Evolutionary conservation across 2,797 vertebrate species (phyloP).

Genomic region (Lindbergichthys nudifrons): DNA sequence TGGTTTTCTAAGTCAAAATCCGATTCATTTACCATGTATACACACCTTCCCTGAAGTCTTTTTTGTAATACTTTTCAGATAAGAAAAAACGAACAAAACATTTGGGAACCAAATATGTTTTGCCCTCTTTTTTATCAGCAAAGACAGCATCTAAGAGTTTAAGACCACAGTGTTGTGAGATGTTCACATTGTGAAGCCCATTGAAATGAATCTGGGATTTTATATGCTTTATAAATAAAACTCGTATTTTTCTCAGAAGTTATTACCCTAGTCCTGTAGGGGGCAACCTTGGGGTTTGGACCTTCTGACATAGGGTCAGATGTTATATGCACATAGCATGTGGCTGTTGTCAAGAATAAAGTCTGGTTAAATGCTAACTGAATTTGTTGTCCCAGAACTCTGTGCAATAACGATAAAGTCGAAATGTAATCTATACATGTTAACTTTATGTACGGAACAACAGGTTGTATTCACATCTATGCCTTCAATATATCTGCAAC

Average conservation of each 20-base stretch:
- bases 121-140: neutral
- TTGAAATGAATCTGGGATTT: neutral
- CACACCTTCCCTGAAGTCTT: fast-evolving
- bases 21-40: neutral
- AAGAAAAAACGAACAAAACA: neutral
- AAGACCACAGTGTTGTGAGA: neutral
- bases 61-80: neutral
- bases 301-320: constrained; percentile 19
- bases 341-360: neutral
- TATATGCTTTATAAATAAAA: neutral
- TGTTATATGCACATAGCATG: constrained; percentile 13
- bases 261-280: constrained; percentile 43
- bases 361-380: too few species aligned
- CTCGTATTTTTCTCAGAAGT: neutral
- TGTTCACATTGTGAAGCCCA: neutral
- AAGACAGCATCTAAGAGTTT: neutral
- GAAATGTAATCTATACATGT: neutral
- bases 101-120: neutral
- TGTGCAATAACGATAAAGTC: too few species aligned
- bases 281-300: constrained; percentile 57
- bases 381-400: too few species aligned
- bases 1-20: neutral
- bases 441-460: neutral
- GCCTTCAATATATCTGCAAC: neutral
- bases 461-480: constrained; percentile 2